Percentiles rank a stretch among this genome's conserved stretches.
phyloP scores from a whole-genome alignment of 2,113 vertebrate species.

The Poeciliopsis turrubarensis region DNA sequence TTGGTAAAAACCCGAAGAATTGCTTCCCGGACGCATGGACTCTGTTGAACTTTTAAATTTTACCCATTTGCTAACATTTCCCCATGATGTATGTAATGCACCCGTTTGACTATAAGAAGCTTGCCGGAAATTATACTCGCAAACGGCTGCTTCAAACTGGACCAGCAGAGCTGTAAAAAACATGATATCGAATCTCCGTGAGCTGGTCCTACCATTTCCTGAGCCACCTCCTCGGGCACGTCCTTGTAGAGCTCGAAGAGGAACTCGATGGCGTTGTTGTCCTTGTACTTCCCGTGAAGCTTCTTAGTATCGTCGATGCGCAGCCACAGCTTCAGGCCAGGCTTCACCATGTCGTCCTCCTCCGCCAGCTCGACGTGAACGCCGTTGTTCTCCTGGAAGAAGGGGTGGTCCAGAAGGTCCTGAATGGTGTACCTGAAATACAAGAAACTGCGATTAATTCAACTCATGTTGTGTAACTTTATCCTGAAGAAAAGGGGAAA shows the following conservation, averaged over 20 bases:
- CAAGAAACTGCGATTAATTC: background rate
- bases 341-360: slow-evolving; percentile 90
- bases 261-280: slow-evolving; percentile 98
- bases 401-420: slow-evolving; percentile 93
- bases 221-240: slow-evolving; percentile 92
- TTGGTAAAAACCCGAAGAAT: no score
- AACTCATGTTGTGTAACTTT: background rate
- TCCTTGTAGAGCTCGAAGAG: slow-evolving; percentile 94
- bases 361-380: slow-evolving; percentile 94
- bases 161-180: background rate
- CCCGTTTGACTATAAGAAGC: no score
- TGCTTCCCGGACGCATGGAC: no score
- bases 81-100: no score
- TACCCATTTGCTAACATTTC: no score
- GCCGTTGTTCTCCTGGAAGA: slow-evolving; percentile 94
- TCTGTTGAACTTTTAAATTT: no score
- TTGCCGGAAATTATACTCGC: slow-evolving; percentile 12
- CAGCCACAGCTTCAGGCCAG: slow-evolving; percentile 93
- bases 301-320: slow-evolving; percentile 93
- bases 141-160: slow-evolving; percentile 32
- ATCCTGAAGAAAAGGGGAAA: background rate
- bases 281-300: slow-evolving; percentile 91
- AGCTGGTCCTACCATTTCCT: slow-evolving; percentile 91
- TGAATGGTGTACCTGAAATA: slow-evolving; percentile 90
- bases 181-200: background rate